Base-by-base conservation (phyloP, 2,888 invertebrate species). In the Augiades crinisus region DNA sequence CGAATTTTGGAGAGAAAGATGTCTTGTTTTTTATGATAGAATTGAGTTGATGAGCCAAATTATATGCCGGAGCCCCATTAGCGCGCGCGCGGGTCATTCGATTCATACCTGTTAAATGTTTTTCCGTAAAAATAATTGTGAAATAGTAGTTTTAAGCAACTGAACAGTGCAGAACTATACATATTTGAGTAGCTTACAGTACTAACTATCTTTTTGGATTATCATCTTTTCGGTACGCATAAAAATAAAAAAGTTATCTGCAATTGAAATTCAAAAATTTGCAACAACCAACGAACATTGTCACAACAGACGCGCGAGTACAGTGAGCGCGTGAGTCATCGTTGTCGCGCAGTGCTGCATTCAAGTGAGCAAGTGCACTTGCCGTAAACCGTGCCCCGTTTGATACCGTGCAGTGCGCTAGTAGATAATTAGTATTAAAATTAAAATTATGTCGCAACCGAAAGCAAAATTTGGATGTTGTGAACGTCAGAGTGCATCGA, bases 31-130 rank as follows among this genome's bases (percentile, higher is more conserved):
- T 31, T 31, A 31, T 31, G 2, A 31, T n/a, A 10, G 12, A 10
- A 12, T 31, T 31, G 4, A 31, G 30, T 12, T 10, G 30, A 12
- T 10, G n/a, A 12, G 30, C 30, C 5, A 31, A 31, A 31, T 31
- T 31, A 31, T 31, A 31, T 22, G 21, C 22, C n/a, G 21, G 40
- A 3, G 40, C 21, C 8, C 40, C 22, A n/a, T n/a, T n/a, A n/a
- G n/a, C n/a, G n/a, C 19, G 19, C 5, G 3, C 43, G 8, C 93
- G 95, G 84, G 91, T 95, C 19, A 5, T 19, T 19, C 19, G 19
- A 19, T 5, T 4, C 19, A 4, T 4, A 19, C 19, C 19, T 19
- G n/a, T 24, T 24, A 24, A 2, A 2, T 24, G 2, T 24, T 24
- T 3, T 4, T 19, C 19, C 19, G 5, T 19, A 3, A 19, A 19